Percentiles rank a stretch among this genome's conserved stretches.
These are phyloP conservation scores for Anser cygnoides DNA, from an alignment of 2,113 vertebrate genomes.

Conservation along the genomic window DNA sequence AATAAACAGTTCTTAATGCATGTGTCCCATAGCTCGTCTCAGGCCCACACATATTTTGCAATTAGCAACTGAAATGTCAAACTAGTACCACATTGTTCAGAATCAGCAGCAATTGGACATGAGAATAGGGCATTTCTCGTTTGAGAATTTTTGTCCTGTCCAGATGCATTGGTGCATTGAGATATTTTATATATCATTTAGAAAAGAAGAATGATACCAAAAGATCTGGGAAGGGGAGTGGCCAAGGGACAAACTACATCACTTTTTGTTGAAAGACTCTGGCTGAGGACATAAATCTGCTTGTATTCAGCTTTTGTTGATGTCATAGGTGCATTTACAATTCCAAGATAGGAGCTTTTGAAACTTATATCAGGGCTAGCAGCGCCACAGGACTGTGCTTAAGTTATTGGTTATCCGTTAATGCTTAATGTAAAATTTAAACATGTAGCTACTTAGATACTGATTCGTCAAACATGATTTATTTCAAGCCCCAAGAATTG, in stretches of 20 bases:
- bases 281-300: background rate
- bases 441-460: background rate
- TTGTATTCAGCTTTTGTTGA: background rate
- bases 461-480: background rate
- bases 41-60: background rate
- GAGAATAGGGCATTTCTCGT: background rate
- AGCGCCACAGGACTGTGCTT: background rate
- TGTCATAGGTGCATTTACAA: background rate
- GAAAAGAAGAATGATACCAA: background rate
- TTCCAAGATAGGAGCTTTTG: background rate
- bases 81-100: background rate
- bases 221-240: background rate
- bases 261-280: background rate
- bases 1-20: background rate
- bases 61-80: background rate
- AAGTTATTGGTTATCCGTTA: background rate
- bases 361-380: background rate
- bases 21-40: background rate
- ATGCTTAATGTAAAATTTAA: background rate
- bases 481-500: background rate
- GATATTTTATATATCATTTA: background rate
- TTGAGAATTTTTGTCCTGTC: background rate
- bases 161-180: background rate
- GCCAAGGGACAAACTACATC: background rate
- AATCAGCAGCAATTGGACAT: background rate